Evolutionary conservation across 2,888 invertebrate genomes (phyloP).

Genomic region (Sminthurides aquaticus): DNA sequence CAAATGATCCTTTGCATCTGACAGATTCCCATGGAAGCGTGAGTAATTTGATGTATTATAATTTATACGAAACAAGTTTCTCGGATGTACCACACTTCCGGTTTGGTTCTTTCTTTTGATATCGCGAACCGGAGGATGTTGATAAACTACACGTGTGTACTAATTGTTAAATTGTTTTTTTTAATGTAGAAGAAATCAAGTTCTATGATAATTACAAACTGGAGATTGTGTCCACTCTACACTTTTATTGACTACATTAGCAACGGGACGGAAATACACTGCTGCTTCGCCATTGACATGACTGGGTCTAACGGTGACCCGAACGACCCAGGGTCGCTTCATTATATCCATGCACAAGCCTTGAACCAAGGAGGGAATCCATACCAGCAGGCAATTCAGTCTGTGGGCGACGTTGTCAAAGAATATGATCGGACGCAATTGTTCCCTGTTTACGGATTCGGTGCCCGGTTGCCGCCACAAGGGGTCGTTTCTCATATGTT

Average conservation of each 20-base stretch:
- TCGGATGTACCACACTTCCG: not conserved
- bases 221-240: constrained; percentile 43
- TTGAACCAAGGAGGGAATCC: constrained; percentile 44
- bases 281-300: constrained; percentile 50
- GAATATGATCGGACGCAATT: constrained; percentile 52
- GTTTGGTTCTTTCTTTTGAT: not conserved
- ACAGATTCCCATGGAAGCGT: constrained; percentile 2
- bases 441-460: constrained; percentile 50
- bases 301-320: constrained; percentile 47
- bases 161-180: too few relatives aligned
- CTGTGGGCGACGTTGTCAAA: constrained; percentile 49
- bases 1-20: not conserved
- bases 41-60: too few relatives aligned
- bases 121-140: too few relatives aligned
- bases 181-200: constrained; percentile 17
- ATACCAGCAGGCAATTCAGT: constrained; percentile 48
- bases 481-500: constrained; percentile 49
- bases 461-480: constrained; percentile 49
- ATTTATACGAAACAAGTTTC: not conserved
- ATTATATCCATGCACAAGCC: constrained; percentile 46
- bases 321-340: constrained; percentile 47
- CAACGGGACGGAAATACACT: constrained; percentile 51
- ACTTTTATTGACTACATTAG: constrained; percentile 56
- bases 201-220: constrained; percentile 11
- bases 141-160: too few relatives aligned